Evolutionary conservation across 2,797 vertebrate genomes (phyloP).

Genomic region (Acanthurus tractus): DNA sequence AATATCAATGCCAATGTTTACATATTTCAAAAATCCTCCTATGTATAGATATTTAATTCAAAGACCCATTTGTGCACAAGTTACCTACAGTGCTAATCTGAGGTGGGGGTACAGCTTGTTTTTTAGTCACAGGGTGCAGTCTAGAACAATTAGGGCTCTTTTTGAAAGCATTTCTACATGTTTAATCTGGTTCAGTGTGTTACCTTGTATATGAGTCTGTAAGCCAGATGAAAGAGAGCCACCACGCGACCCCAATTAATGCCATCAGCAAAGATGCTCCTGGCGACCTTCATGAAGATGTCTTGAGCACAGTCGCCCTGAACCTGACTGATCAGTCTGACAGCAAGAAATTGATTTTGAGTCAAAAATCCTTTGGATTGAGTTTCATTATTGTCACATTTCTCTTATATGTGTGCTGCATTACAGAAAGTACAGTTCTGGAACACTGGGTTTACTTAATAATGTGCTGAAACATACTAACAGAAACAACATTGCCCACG

Average conservation of each 20-base stretch:
- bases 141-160: no score
- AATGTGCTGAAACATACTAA: neutral
- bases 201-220: constrained; percentile 85
- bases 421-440: no score
- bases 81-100: no score
- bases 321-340: constrained; percentile 82
- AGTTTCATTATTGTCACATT: neutral
- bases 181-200: neutral
- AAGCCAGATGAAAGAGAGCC: constrained; percentile 85
- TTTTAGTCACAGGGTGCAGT: no score
- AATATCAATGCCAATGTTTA: no score
- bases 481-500: neutral
- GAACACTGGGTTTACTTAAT: neutral
- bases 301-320: constrained; percentile 80
- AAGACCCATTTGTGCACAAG: no score
- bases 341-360: neutral
- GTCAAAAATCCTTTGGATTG: no score
- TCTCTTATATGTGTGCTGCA: neutral
- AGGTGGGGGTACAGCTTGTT: no score
- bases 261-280: constrained; percentile 82
- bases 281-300: constrained; percentile 84
- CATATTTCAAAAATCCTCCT: no score
- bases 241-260: constrained; percentile 87
- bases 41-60: no score
- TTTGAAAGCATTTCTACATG: neutral